Conservation (phyloP, 64 coral and sea anemone genomes). For the Platygyra sinensis region DNA sequence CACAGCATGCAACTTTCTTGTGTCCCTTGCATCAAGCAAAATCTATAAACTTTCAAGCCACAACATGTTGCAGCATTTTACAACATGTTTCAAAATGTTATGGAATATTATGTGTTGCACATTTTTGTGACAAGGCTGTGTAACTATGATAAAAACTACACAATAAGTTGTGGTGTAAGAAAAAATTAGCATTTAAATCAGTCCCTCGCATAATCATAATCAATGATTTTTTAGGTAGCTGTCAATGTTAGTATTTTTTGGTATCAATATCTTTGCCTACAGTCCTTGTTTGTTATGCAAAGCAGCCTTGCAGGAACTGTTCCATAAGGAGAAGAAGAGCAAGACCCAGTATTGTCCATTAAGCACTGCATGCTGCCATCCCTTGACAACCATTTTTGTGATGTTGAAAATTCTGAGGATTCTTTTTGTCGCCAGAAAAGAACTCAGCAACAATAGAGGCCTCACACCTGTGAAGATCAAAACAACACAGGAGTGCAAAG, state of each 20-base stretch:
- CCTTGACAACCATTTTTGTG: constrained; percentile 10
- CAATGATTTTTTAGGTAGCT: not conserved
- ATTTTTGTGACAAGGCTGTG: constrained; percentile 26
- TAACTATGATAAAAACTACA: constrained; percentile 15
- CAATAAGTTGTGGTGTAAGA: not conserved
- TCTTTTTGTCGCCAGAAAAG: constrained; percentile 18
- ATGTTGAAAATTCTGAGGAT: constrained; percentile 15
- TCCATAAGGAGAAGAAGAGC: not conserved
- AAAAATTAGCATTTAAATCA: constrained; percentile 21
- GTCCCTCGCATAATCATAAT: constrained; percentile 11
- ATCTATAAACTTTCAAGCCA: not conserved
- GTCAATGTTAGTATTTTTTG: constrained; percentile 20
- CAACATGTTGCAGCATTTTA: constrained; percentile 12
- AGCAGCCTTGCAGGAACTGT: too few species aligned
- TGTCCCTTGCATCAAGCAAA: constrained; percentile 20
- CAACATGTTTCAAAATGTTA: constrained; percentile 27
- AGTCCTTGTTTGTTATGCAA: not conserved
- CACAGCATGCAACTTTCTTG: constrained; percentile 4
- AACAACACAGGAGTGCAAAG: constrained; percentile 4
- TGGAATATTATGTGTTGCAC: constrained; percentile 14
- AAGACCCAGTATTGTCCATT: constrained; percentile 13
- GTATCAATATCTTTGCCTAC: constrained; percentile 2
- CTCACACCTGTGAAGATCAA: constrained; percentile 9
- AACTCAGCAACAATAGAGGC: not conserved
- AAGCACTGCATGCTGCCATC: constrained; percentile 7